Base-by-base conservation (phyloP, 2,888 invertebrate species). In the Drosophila prolongata region DNA sequence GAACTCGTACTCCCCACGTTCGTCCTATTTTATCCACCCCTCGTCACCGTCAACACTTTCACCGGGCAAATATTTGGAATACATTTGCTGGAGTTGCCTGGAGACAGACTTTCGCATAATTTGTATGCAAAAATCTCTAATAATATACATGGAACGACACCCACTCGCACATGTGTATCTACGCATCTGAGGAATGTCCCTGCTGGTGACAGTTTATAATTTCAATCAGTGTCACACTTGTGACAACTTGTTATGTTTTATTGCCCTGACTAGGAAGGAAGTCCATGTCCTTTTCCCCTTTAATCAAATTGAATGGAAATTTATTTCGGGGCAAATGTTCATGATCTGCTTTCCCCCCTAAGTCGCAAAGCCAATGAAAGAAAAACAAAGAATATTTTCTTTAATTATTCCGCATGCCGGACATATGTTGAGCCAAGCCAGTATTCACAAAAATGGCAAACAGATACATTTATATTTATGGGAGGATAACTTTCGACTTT, bases 201-300 rank as follows among this genome's bases (percentile, higher is more conserved):
- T 65, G 57, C 60, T 38, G 60, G 43, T 69, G 81, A 72, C 66
- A 76, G 69, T 79, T 77, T 79, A 76, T 76, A 75, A 85, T 81
- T 89, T 85, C 87, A 85, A 89, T 89, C 87, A 87, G 62, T 85
- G 87, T 79, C 87, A 89, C 37, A 65, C 49, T 69, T 55, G 66
- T 75, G 79, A 75, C 75, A 84, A 71, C 65, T 56, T 71, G 72
- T 66, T 76, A 68, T 64, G 47, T 82, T 82, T 85, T 77, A 82
- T 85, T 73, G 75, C 75, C 54, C 44, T 16, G 68, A 27, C 46
- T 44, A 40, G 55, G 35, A 67, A 43, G 44, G 10, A 50, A 37
- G 42, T 34, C 16, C 43, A 54, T 50, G 40, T 42, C 52, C 19
- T 6, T 34, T 19, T 24, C 52, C 59, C 59, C 52, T 55, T 24